Conservation (phyloP, 1,140 invertebrate genomes). For the Drosophila lacteicornis region DNA sequence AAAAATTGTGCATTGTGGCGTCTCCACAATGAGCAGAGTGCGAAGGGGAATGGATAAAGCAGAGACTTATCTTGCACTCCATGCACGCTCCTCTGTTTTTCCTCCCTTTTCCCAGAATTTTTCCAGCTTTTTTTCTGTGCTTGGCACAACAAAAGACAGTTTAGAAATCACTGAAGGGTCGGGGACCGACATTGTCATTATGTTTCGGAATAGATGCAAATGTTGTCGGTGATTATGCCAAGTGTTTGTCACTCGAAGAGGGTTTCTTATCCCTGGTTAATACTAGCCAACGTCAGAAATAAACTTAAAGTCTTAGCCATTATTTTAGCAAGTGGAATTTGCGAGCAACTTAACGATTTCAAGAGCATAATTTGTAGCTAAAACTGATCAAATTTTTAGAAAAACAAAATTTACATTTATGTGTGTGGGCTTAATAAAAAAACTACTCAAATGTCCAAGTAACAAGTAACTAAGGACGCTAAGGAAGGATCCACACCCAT, state of each 20-base stretch:
- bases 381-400: too few relatives aligned
- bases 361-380: too few relatives aligned
- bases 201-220: constrained; percentile 44
- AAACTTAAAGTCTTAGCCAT: neutral
- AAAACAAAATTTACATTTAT: too few relatives aligned
- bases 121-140: constrained; percentile 28
- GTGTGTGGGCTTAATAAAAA: neutral
- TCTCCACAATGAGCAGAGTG: constrained; percentile 42
- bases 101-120: neutral
- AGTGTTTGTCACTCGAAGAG: constrained; percentile 33
- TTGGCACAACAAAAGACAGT: constrained; percentile 73
- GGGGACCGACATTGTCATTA: constrained; percentile 41
- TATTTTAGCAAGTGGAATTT: neutral
- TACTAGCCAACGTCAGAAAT: neutral
- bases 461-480: too few relatives aligned
- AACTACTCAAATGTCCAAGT: neutral
- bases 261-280: constrained; percentile 13
- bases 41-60: constrained; percentile 26
- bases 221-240: constrained; percentile 47
- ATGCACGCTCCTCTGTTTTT: constrained; percentile 33
- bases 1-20: constrained; percentile 81
- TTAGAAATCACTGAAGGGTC: constrained; percentile 64
- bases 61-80: constrained; percentile 69
- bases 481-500: neutral
- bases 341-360: too few relatives aligned